phyloP scores from a whole-genome alignment of 2,797 vertebrate species.

The Sparidentex hasta region DNA sequence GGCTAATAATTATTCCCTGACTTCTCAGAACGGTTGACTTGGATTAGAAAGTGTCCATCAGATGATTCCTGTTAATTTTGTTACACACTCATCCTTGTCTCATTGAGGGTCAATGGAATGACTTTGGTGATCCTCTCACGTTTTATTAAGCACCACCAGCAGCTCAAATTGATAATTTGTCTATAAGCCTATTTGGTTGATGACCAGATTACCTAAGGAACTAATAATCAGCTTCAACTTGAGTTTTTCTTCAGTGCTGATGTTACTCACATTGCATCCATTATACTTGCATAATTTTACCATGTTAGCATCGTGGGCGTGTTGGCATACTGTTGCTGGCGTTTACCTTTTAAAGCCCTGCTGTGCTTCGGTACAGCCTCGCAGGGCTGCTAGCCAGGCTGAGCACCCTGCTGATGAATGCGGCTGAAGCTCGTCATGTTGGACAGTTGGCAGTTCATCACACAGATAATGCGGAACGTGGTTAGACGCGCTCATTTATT shows the following conservation, averaged over 20 bases:
- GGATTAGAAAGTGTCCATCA: background rate
- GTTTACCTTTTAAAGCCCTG: background rate
- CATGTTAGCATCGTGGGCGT: background rate
- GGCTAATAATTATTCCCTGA: background rate
- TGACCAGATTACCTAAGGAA: background rate
- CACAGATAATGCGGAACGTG: conserved; percentile 15
- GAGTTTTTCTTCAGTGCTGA: background rate
- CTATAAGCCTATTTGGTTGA: background rate
- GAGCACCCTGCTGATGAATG: background rate
- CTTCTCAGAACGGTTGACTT: background rate
- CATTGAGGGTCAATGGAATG: background rate
- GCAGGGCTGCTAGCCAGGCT: background rate
- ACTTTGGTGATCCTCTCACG: background rate
- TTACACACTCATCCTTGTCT: background rate
- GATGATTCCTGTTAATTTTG: background rate
- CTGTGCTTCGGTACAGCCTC: background rate
- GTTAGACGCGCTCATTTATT: conserved; percentile 29
- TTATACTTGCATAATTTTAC: background rate
- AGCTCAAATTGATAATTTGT: background rate
- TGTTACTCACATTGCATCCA: background rate
- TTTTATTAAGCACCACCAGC: background rate
- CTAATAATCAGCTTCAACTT: background rate
- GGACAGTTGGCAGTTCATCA: conserved; percentile 15
- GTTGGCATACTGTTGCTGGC: background rate
- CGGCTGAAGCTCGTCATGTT: conserved; percentile 22